Base-by-base conservation (phyloP, 2,113 vertebrate genomes). In the Tyrannus savana region DNA sequence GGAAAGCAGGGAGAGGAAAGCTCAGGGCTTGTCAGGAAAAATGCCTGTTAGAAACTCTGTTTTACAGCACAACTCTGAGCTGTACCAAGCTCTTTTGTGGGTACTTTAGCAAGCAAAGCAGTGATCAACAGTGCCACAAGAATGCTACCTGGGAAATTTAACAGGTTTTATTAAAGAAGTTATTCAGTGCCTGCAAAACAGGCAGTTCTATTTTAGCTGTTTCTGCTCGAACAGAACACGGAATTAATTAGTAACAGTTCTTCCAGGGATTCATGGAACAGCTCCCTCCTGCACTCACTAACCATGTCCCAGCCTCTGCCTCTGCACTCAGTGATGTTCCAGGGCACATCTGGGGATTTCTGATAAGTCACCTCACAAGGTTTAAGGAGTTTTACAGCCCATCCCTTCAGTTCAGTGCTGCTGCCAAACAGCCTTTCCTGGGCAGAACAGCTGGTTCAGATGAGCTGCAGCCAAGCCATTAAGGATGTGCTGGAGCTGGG, bases 11-110 rank as follows among this genome's bases (percentile, higher is more conserved):
- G 79, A 78, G 1, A 60, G 27, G 49, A 47, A 63, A 92, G 73
- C 4, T 53, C 37, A 87, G 55, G 50, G 23, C 12, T 87, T 27
- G 21, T 18, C 52, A 78, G 67, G 59, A 18, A 27, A 3, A 25
- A 42, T 3, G 9, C 60, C 10, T 0, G 0, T 44, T 58, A 15
- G 37, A 58, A 87, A 28, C 15, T 21, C 0, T 11, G 33, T 3
- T 66, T n/a, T 31, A 22, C 24, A 69, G 80, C 68, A 90, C 24
- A 35, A 33, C 53, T n/a, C 19, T 2, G 4, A 35, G 13, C 1
- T 18, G 23, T 24, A 47, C 27, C 28, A 41, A 44, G 17, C 33
- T 7, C 0, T 37, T 67, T 35, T 2, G 4, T 17, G 35, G 59
- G 16, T 10, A n/a, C 19, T 60, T 58, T 0, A 58, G 52, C 55